Conservation (phyloP, 1,140 invertebrate genomes). For the Andricus grossulariae region DNA sequence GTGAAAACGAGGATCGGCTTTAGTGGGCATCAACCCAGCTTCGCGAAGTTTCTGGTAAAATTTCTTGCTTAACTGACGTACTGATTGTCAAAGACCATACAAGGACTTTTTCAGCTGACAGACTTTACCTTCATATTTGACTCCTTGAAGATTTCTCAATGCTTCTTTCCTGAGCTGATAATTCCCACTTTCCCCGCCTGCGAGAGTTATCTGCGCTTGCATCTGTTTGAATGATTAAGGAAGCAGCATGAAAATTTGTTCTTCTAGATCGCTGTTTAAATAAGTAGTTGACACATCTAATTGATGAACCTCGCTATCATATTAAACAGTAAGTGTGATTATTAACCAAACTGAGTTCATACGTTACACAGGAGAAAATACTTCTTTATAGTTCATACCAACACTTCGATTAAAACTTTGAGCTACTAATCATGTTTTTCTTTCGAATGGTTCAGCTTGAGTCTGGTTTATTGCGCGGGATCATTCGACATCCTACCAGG, state of each 20-base stretch:
- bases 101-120: conserved; percentile 33
- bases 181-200: neutral
- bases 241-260: too few relatives aligned
- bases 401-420: neutral
- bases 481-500: too few relatives aligned
- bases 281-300: too few relatives aligned
- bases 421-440: too few relatives aligned
- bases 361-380: neutral
- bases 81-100: conserved; percentile 27
- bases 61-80: neutral
- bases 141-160: neutral
- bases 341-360: too few relatives aligned
- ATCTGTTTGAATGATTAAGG: too few relatives aligned
- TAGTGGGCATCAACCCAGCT: neutral
- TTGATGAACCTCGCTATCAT: too few relatives aligned
- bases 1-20: neutral
- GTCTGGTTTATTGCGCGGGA: neutral
- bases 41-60: neutral
- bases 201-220: too few relatives aligned
- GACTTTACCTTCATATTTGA: neutral
- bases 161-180: neutral
- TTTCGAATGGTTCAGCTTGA: neutral
- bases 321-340: too few relatives aligned
- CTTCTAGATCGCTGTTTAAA: too few relatives aligned
- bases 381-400: neutral